A percentile compares a stretch with the other conserved stretches of the same genome.
Evolutionary conservation across 2,113 vertebrate species (phyloP).

Genomic region (Bostrychus sinensis): DNA sequence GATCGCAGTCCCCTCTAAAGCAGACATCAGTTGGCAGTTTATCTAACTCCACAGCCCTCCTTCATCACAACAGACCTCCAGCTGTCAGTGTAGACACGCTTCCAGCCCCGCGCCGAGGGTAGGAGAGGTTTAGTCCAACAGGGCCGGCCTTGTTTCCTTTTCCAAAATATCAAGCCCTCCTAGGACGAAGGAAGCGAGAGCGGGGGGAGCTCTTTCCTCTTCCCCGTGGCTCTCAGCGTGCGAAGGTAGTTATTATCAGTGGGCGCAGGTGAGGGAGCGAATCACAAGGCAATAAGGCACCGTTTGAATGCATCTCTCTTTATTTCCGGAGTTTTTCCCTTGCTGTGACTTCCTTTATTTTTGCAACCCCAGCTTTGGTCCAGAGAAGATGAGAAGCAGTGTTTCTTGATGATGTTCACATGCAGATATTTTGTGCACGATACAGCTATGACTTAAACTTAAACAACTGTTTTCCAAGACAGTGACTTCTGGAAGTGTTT

Average conservation of each 20-base stretch:
- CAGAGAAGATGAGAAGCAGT: not conserved
- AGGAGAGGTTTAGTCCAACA: conserved; percentile 60
- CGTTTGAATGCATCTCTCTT: conserved; percentile 41
- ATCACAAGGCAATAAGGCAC: conserved; percentile 39
- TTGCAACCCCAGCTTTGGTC: not conserved
- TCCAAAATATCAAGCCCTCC: conserved; percentile 49
- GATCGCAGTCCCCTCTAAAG: conserved; percentile 45
- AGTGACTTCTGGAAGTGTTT: too few species aligned
- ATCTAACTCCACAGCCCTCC: conserved; percentile 62
- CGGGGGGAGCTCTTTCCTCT: conserved; percentile 58
- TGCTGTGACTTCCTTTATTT: conserved; percentile 26
- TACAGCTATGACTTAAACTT: too few species aligned
- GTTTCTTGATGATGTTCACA: not conserved
- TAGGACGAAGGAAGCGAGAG: conserved; percentile 49
- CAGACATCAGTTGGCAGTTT: conserved; percentile 67
- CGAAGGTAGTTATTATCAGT: conserved; percentile 62
- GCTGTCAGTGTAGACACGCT: conserved; percentile 62
- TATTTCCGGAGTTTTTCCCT: conserved; percentile 29
- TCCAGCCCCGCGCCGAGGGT: conserved; percentile 63
- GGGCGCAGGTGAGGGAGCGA: conserved; percentile 50
- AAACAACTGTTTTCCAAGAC: too few species aligned
- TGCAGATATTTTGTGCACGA: too few species aligned
- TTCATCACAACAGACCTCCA: conserved; percentile 69
- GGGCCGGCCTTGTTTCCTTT: conserved; percentile 45
- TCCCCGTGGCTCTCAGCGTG: conserved; percentile 53